Conservation (phyloP, 1,140 invertebrate genomes). For the Arion vulgaris region DNA sequence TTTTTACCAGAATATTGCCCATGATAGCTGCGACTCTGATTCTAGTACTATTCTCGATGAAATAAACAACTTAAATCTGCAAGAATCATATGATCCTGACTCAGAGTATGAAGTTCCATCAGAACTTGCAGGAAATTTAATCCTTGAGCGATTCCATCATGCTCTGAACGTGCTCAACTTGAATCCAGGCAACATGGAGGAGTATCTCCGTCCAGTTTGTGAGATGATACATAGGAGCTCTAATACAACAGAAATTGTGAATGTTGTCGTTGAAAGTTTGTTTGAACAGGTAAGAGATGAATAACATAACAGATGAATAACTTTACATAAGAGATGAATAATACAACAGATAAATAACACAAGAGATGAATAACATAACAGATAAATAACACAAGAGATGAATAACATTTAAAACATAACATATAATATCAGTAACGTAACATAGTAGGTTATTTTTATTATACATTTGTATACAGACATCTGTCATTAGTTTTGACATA, state of each 20-base stretch:
- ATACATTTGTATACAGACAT: too few species aligned
- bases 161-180: conserved; percentile 17
- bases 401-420: too few species aligned
- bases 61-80: background rate
- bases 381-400: too few species aligned
- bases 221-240: conserved; percentile 11
- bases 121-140: background rate
- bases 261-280: conserved; percentile 24
- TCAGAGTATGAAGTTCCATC: background rate
- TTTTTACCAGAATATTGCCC: too few species aligned
- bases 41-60: background rate
- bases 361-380: too few species aligned
- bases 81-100: background rate
- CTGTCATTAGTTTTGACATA: too few species aligned
- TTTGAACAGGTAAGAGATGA: conserved; percentile 23
- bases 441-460: too few species aligned
- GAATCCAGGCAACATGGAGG: conserved; percentile 36
- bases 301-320: too few species aligned
- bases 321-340: too few species aligned
- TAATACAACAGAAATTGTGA: background rate
- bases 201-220: conserved; percentile 30
- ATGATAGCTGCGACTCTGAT: background rate
- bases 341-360: too few species aligned
- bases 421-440: too few species aligned
- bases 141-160: conserved; percentile 8